Conservation (phyloP, 2,888 invertebrate species). For the Napeogenes inachia region DNA sequence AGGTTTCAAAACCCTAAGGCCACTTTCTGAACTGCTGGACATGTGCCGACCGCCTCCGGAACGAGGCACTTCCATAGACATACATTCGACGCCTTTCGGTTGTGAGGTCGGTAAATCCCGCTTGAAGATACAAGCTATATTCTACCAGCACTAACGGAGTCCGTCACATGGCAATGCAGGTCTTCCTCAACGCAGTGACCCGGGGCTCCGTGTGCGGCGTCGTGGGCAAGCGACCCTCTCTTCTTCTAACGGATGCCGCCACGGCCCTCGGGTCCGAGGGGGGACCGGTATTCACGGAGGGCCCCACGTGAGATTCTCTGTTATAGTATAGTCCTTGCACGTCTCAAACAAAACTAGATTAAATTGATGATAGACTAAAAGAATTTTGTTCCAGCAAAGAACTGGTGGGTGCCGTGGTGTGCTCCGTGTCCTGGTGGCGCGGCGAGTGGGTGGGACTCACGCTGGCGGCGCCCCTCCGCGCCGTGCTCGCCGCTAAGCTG, state of each 20-base stretch:
- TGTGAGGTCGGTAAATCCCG: conserved; percentile 49
- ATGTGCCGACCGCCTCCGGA: conserved; percentile 56
- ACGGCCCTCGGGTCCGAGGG: conserved; percentile 79
- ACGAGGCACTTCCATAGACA: conserved; percentile 56
- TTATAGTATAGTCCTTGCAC: too few species aligned
- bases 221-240: conserved; percentile 68
- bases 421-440: conserved; percentile 79
- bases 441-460: conserved; percentile 81
- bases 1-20: conserved; percentile 54
- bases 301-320: conserved; percentile 48
- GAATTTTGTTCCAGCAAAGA: conserved; percentile 41
- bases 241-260: conserved; percentile 78
- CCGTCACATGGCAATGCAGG: conserved; percentile 38
- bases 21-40: conserved; percentile 62
- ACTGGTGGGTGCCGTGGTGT: conserved; percentile 75
- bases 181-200: conserved; percentile 77
- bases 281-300: conserved; percentile 74
- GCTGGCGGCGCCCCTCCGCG: conserved; percentile 72
- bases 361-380: too few species aligned
- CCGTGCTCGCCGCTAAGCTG: conserved; percentile 64
- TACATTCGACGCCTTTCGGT: conserved; percentile 70
- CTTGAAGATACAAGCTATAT: too few species aligned
- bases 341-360: too few species aligned
- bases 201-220: conserved; percentile 77
- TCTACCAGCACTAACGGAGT: too few species aligned